These are phyloP conservation scores for Eleutherodactylus coqui DNA, from an alignment of 2,797 vertebrate genomes.

Conservation along the genomic window DNA sequence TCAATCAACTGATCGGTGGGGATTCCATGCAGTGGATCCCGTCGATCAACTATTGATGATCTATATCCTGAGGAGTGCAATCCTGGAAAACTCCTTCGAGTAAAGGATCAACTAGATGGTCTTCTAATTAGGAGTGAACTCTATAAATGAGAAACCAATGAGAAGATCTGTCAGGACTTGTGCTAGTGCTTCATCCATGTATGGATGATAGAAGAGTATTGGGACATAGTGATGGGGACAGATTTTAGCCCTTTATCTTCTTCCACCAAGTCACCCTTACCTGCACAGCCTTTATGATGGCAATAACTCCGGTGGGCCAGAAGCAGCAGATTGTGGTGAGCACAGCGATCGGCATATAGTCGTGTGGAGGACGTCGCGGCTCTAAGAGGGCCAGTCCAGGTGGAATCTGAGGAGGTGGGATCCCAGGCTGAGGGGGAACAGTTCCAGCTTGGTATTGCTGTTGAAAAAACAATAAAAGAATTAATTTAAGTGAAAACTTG, in stretches of 20 bases:
- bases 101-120: neutral
- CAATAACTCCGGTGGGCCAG: slow-evolving; percentile 95
- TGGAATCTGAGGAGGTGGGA: slow-evolving; percentile 83
- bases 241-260: neutral
- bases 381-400: slow-evolving; percentile 89
- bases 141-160: neutral
- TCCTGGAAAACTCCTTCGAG: too few species aligned
- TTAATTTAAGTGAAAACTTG: neutral
- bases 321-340: slow-evolving; percentile 96
- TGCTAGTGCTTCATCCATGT: neutral
- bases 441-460: slow-evolving; percentile 57
- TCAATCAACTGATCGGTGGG: too few species aligned
- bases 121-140: too few species aligned
- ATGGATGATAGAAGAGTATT: neutral
- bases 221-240: neutral
- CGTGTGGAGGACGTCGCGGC: slow-evolving; percentile 87
- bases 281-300: slow-evolving; percentile 95
- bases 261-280: slow-evolving; percentile 70
- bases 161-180: neutral
- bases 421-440: slow-evolving; percentile 38
- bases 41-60: too few species aligned
- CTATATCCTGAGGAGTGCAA: too few species aligned
- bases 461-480: neutral
- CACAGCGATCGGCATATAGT: slow-evolving; percentile 94
- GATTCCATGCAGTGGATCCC: too few species aligned